Evolutionary conservation across 1,140 invertebrate species (phyloP), one percentile per base, ranked within the genome.

Genomic region (Pseudomyrmex dendroicus): DNA sequence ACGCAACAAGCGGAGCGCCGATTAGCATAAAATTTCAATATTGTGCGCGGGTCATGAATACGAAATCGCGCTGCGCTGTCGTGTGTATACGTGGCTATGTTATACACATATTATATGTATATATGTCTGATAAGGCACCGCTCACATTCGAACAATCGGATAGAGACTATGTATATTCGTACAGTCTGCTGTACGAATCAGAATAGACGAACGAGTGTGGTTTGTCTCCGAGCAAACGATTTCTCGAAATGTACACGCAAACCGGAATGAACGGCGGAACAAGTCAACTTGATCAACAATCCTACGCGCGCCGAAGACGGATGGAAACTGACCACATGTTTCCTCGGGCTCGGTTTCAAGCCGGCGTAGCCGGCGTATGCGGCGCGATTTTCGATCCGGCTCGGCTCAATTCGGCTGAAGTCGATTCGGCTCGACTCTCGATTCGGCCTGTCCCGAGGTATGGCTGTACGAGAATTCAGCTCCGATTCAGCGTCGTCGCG

Each of bases 251-350:
- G 62, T n/a, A 15, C 15, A 17, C 5, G 10, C 44, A 3, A 25
- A 13, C 12, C 7, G 17, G 48, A 46, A 78, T 2, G n/a, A 7
- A 57, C 48, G 48, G 0, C 3, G 35, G 35, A 4, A 66, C 12
- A 20, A 66, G 64, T 44, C 12, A 2, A 68, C 50, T 68, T 22
- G 17, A 67, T 20, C 22, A 22, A 22, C 64, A 48, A 80, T 15
- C 66, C 76, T 25, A 48, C 76, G 12, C 66, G 66, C 20, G 64
- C 44, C 54, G 72, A 70, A 25, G 76, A 80, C 66, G 66, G 76
- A 50, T n/a, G 54, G 66, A 35, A 72, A 80, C 76, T 80, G 54
- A 46, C 76, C 76, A 70, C 76, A 80, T 80, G 76, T 66, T 70
- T 70, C 10, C 5, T 35, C 5, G 5, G 7, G 5, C 4, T 5